Conservation (phyloP, 2,113 vertebrate genomes). For the Sylvia atricapilla region DNA sequence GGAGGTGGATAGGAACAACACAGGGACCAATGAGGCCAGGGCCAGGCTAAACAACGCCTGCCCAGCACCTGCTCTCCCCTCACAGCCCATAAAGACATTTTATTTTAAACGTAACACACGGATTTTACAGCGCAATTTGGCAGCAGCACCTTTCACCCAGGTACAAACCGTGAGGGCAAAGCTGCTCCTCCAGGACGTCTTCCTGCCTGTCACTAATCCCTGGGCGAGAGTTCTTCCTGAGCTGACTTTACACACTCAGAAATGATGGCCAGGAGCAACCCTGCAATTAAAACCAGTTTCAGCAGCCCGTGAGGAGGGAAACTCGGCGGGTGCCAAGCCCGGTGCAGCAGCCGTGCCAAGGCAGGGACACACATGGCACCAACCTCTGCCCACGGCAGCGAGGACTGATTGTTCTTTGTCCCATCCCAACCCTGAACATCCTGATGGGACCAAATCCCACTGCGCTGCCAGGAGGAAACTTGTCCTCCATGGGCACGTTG, state of each 20-base stretch:
- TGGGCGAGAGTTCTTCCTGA: neutral
- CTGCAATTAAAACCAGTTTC: conserved; percentile 20
- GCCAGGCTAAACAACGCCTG: neutral
- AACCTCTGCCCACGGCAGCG: accelerated
- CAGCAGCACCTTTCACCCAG: conserved; percentile 24
- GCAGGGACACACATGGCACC: neutral
- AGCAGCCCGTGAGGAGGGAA: neutral
- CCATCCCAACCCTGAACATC: neutral
- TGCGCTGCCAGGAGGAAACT: neutral
- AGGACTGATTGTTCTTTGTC: neutral
- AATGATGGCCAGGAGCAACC: conserved; percentile 14
- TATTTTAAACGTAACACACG: neutral
- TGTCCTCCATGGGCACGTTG: accelerated
- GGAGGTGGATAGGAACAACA: neutral
- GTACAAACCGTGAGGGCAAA: neutral
- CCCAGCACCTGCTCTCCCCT: conserved; percentile 8
- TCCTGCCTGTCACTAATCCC: neutral
- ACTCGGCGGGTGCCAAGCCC: accelerated
- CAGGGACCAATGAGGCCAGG: neutral
- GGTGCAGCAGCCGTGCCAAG: neutral
- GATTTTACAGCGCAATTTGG: neutral
- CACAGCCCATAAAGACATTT: neutral
- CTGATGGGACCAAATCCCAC: neutral
- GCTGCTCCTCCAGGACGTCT: neutral
- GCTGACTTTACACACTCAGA: neutral